Evolutionary conservation across 1,140 invertebrate species (phyloP).

Genomic region (Armadillidium nasatum): DNA sequence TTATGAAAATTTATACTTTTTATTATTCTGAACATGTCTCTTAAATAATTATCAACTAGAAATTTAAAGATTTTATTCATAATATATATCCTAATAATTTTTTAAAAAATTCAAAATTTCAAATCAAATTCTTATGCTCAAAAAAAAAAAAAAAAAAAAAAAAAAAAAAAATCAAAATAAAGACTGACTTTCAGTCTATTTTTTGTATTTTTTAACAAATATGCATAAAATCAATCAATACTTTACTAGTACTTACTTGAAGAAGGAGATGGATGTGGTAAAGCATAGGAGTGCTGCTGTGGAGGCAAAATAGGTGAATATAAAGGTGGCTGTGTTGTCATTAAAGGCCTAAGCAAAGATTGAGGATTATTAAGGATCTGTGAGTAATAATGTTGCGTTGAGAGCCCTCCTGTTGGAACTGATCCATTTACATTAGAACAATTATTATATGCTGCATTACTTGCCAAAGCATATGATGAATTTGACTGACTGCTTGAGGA

Average conservation of each 20-base stretch:
- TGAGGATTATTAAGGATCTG: conserved; percentile 35
- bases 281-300: conserved; percentile 36
- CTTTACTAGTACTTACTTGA: conserved; percentile 25
- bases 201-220: neutral
- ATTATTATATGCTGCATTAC: neutral
- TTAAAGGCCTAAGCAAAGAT: conserved; percentile 30
- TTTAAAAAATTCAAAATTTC: neutral
- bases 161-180: neutral
- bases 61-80: no score
- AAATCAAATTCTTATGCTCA: neutral
- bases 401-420: neutral
- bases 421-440: neutral
- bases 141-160: no score
- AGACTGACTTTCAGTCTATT: neutral
- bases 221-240: neutral
- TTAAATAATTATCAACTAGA: no score
- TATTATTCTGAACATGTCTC: no score
- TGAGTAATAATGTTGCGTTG: conserved; percentile 32
- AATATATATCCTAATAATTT: neutral
- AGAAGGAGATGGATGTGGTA: conserved; percentile 37
- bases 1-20: no score
- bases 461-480: neutral
- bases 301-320: conserved; percentile 34
- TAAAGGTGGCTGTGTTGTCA: conserved; percentile 36
- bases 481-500: neutral